phyloP scores from a whole-genome alignment of 2,888 invertebrate genomes.

The Megaustenia siamemsis region DNA sequence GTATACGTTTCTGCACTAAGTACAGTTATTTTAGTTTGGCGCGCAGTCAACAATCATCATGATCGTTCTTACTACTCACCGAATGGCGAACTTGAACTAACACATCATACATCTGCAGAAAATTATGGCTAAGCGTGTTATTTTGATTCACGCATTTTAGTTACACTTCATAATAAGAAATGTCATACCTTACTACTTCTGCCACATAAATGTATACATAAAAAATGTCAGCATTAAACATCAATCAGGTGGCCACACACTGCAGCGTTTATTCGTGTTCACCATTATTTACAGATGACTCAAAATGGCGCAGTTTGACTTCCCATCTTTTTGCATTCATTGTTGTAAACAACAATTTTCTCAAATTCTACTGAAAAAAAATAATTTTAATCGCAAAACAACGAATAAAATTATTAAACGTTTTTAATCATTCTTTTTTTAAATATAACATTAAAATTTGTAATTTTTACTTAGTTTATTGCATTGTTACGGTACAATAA shows the following conservation, averaged over 20 bases:
- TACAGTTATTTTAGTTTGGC: too few species aligned
- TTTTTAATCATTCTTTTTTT: too few species aligned
- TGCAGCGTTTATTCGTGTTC: neutral
- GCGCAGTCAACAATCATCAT: too few species aligned
- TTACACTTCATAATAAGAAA: neutral
- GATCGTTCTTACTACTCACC: too few species aligned
- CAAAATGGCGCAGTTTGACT: conserved; percentile 46
- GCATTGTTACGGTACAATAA: neutral
- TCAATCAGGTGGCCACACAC: conserved; percentile 15
- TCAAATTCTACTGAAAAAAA: too few species aligned
- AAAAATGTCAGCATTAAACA: neutral
- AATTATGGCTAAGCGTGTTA: neutral
- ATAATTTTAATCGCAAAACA: too few species aligned
- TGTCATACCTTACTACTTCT: neutral
- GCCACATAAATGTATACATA: neutral
- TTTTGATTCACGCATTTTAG: neutral
- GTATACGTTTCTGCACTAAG: too few species aligned
- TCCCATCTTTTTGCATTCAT: conserved; percentile 38
- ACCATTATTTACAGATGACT: neutral
- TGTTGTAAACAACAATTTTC: neutral
- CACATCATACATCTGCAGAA: neutral
- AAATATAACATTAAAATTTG: too few species aligned
- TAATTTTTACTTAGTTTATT: neutral
- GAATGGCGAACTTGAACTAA: too few species aligned
- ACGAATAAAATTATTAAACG: too few species aligned